Percentiles rank a stretch among this genome's conserved stretches.
These are phyloP conservation scores for Strix uralensis DNA, from an alignment of 2,113 vertebrate genomes.

Conservation along the genomic window DNA sequence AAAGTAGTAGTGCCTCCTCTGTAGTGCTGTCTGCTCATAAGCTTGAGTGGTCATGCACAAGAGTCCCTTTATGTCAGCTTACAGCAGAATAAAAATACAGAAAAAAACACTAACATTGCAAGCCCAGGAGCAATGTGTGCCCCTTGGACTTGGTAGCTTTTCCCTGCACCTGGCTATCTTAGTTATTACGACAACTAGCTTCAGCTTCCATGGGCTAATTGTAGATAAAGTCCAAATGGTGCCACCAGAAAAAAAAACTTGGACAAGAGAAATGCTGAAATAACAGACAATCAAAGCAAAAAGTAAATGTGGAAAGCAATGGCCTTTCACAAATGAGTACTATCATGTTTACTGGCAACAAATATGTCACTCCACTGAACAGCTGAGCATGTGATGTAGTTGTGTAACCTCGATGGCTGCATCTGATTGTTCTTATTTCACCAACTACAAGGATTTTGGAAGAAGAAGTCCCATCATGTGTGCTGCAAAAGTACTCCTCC, in stretches of 20 bases:
- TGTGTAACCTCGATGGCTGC: neutral
- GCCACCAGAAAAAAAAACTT: neutral
- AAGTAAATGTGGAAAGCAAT: neutral
- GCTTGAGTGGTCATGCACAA: neutral
- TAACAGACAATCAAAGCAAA: neutral
- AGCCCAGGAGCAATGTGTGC: neutral
- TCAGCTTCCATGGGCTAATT: neutral
- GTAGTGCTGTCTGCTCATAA: neutral
- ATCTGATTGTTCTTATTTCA: neutral
- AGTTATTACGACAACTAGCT: neutral
- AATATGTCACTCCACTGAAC: neutral
- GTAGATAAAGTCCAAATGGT: neutral
- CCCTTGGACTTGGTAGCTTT: neutral
- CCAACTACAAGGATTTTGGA: neutral
- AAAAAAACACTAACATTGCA: neutral
- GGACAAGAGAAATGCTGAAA: neutral
- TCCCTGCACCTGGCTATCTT: neutral
- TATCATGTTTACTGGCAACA: neutral
- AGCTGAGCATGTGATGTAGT: neutral
- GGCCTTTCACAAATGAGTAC: neutral
- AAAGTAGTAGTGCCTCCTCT: neutral
- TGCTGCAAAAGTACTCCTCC: neutral
- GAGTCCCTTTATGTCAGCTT: neutral
- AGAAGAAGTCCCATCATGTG: neutral
- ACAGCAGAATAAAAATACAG: neutral